Evolutionary conservation across 2,888 invertebrate species (phyloP), one percentile per base, ranked within the genome.

Genomic region (Plusia festucae): DNA sequence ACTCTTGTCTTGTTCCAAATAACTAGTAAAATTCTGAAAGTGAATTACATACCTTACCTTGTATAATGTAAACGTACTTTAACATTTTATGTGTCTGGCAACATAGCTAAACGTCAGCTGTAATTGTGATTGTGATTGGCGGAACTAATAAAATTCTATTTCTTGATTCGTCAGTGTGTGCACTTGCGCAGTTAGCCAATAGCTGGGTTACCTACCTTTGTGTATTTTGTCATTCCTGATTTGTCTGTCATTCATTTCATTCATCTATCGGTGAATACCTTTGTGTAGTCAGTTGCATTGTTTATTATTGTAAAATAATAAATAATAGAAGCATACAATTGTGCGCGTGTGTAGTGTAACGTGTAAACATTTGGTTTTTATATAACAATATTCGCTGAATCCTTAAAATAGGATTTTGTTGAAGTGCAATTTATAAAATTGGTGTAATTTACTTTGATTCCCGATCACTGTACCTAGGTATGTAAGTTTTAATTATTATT

Each of bases 251-350:
- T 62, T 81, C 65, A 68, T 52, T 62, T 81, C 65, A 68, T 52
- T 58, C 56, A 60, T 61, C 58, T 70, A 60, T 63, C 59, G 69
- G 65, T 66, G 60, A 60, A 60, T 53, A 53, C 15, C 15, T 51
- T 66, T 71, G 62, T 65, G 65, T 16, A 57, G 63, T 70, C 60
- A 62, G 73, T 64, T 76, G 77, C 64, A 62, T 80, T 79, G 82
- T 82, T 81, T 81, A 71, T 79, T 79, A 77, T 77, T 75, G 69
- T 65, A 69, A 69, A 82, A 75, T 81, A 81, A 79, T 82, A 82
- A 71, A 63, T 68, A 70, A 58, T 49, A 56, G 54, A 73, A 69
- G 67, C 70, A 70, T 68, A 53, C 56, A 67, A 55, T 65, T 58
- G 68, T 72, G 70, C 72, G 73, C 60, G 73, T 68, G 82, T 83